Base-by-base conservation (phyloP, 2,797 vertebrate species). In the Spinus pinus region DNA sequence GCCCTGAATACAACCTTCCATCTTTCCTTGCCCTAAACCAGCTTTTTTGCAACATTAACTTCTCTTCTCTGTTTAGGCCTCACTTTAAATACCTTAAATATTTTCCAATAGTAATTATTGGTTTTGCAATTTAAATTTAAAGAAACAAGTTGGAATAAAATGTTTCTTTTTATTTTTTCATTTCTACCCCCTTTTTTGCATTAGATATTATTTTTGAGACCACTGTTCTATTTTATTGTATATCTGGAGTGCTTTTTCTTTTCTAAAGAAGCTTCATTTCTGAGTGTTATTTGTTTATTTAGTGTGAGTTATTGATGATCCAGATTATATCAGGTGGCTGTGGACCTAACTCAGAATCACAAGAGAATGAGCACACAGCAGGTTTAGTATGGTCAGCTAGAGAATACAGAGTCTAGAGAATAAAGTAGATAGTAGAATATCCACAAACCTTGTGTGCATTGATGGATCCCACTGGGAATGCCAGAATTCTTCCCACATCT, bases 161-260 rank as follows among this genome's bases (percentile, higher is more conserved):
- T 7, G 1, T 19, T 60, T 23, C 4, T 3, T 58, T 49, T 49
- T 2, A 30, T 53, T 56, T 82, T 71, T 62, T 16, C 2, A 23
- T 39, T 39, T 11, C 23, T 2, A 0, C 0, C 1, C 5, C 11
- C 2, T 12, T 66, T 85, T 86, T 58, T 44, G 14, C 21, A 56
- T 41, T 41, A 58, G 47, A 18, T 50, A 10, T 33, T 46, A 23
- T 61, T 67, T 35, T 78, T 35, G 31, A 62, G 35, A 41, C 6
- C 47, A 25, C 15, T 50, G 3, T 78, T 90, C 42, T 78, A 25
- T 66, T 86, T 67, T 69, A 31, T 47, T 78, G 8, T 54, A 30
- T 30, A 50, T 7, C 20, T 47, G n/a, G 5, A 5, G 10, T 79
- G 7, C 5, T 53, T 30, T 50, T 74, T 64, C 53, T 73, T 71